Evolutionary conservation across 1,140 invertebrate genomes (phyloP), one percentile per base, ranked within the genome.

Genomic region (Xylocopa sonorina): DNA sequence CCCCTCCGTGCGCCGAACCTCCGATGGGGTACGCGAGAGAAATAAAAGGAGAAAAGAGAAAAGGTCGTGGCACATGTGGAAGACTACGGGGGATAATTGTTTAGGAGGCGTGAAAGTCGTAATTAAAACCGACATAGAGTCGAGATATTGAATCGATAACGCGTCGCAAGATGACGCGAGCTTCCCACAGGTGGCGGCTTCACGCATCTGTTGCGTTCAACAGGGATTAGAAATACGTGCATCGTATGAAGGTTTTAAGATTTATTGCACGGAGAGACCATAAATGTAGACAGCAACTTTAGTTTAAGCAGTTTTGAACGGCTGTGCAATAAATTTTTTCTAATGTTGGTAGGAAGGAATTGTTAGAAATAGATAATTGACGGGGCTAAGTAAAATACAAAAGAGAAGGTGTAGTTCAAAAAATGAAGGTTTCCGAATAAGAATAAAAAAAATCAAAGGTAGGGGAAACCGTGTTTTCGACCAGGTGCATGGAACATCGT

Each of bases 41-140:
- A 60, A 48, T 58, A 18, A 29, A 46, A 24, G 24, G 10, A 5
- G 12, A 55, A 55, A 27, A 24, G 27, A 38, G 38, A 41, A n/a
- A 18, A 16, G 6, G 53, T 34, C 57, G 48, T 21, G 62, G 46
- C 66, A 46, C 58, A 64, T 29, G 60, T 5, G 27, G 29, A n/a
- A 16, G 50, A 58, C 63, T 24, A 29, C 29, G 14, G 16, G 48
- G 38, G 72, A 85, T 86, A 86, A 86, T 85, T 86, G 80, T 86
- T 85, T 85, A 78, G 51, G 29, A 85, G 67, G 41, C 48, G 74
- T 43, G 55, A 80, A 80, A 34, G 50, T 27, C 34, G 60, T 85
- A 85, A 85, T 85, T 85, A 85, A 85, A 85, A 85, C 18, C 66
- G 43, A 84, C 72, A 21, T 24, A 50, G 66, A 80, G 60, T 34